Conservation (phyloP, 2,797 vertebrate species). For the Argya squamiceps region DNA sequence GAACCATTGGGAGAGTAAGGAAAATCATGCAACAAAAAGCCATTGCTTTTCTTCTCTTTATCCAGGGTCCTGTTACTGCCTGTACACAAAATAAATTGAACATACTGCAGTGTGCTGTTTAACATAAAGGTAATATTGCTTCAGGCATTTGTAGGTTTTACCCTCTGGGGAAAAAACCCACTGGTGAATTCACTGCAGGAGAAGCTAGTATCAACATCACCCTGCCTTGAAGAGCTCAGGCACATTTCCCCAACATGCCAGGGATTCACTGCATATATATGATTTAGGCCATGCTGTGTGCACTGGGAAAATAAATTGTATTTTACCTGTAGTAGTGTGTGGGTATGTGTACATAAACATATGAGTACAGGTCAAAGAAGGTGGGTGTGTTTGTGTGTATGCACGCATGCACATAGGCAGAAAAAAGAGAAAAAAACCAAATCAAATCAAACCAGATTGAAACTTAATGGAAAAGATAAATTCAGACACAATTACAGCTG, state of each 20-base stretch:
- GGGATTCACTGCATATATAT: background rate
- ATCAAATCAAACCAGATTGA: background rate
- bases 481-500: slow-evolving; percentile 1
- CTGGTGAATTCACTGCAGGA: background rate
- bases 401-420: background rate
- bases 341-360: too few relatives aligned
- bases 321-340: background rate
- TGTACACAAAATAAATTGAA: background rate
- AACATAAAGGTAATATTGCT: background rate
- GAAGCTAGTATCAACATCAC: background rate
- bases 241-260: background rate
- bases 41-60: background rate
- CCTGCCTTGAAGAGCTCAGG: background rate
- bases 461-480: slow-evolving; percentile 25
- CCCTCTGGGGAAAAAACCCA: background rate
- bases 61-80: background rate
- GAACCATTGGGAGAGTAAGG: background rate
- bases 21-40: background rate
- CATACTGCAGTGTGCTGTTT: background rate
- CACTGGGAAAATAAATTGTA: background rate
- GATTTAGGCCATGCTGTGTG: background rate
- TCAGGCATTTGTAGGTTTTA: background rate
- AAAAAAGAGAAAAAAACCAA: background rate
- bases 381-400: background rate
- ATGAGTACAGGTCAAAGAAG: background rate